Conservation (phyloP, 2,113 vertebrate genomes). For the Albula goreensis region DNA sequence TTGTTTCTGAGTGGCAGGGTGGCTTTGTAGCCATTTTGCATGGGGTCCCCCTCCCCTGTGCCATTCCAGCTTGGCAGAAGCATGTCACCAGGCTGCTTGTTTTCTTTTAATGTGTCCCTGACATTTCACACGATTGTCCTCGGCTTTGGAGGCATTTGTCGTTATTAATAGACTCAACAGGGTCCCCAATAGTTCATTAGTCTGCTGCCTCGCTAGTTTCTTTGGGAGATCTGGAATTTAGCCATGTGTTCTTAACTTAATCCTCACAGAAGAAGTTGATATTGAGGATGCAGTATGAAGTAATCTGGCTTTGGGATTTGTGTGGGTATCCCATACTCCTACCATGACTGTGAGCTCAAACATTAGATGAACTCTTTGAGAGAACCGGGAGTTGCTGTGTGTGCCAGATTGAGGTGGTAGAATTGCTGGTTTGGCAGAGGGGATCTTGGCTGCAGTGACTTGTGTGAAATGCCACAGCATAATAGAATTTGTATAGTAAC, state of each 20-base stretch:
- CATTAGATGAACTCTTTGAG: constrained; percentile 32
- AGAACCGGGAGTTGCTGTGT: constrained; percentile 26
- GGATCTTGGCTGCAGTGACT: no score
- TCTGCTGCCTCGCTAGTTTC: constrained; percentile 31
- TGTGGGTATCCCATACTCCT: constrained; percentile 32
- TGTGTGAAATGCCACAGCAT: no score
- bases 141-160: constrained; percentile 44
- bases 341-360: constrained; percentile 3
- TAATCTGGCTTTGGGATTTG: constrained; percentile 40
- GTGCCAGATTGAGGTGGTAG: constrained; percentile 24
- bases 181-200: constrained; percentile 42
- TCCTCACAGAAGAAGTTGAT: constrained; percentile 40
- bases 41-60: constrained; percentile 17
- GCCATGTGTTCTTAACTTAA: constrained; percentile 34
- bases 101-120: constrained; percentile 43
- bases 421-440: neutral
- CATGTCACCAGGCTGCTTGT: constrained; percentile 42
- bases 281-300: constrained; percentile 4
- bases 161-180: constrained; percentile 50
- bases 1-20: constrained; percentile 21
- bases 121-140: constrained; percentile 47
- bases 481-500: neutral
- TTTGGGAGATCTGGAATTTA: constrained; percentile 28
- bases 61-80: constrained; percentile 37
- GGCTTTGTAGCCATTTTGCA: constrained; percentile 40